Evolutionary conservation across 2,888 invertebrate species (phyloP).

Genomic region (Sinodicranocentrus sp.): DNA sequence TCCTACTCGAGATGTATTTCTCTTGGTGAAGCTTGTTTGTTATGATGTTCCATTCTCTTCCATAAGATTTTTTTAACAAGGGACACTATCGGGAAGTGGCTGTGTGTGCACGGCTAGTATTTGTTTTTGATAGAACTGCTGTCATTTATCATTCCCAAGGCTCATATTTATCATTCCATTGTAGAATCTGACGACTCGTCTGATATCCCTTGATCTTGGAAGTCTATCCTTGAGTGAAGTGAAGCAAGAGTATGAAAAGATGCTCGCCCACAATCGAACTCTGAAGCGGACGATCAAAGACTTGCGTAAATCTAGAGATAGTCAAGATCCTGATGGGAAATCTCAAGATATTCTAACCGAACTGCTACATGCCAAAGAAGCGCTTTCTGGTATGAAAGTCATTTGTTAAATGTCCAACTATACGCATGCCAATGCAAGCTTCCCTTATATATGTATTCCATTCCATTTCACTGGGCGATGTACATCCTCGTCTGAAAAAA

Average conservation of each 20-base stretch:
- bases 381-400: slow-evolving; percentile 81
- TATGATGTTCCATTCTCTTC: not conserved
- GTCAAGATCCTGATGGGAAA: slow-evolving; percentile 65
- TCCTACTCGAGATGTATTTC: too few species aligned
- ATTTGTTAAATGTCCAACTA: slow-evolving; percentile 23
- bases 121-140: slow-evolving; percentile 30
- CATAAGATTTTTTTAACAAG: not conserved
- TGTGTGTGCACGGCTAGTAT: not conserved
- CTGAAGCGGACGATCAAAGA: slow-evolving; percentile 78
- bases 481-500: not conserved
- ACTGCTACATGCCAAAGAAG: slow-evolving; percentile 88
- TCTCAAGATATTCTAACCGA: slow-evolving; percentile 84
- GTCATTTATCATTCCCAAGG: slow-evolving; percentile 52
- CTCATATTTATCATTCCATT: slow-evolving; percentile 42
- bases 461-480: not conserved
- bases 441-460: too few species aligned
- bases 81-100: too few species aligned
- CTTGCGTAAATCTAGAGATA: slow-evolving; percentile 86
- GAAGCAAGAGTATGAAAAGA: slow-evolving; percentile 76
- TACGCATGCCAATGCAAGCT: slow-evolving; percentile 1
- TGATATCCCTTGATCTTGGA: slow-evolving; percentile 70
- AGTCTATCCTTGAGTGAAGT: slow-evolving; percentile 71
- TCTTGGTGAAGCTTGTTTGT: too few species aligned
- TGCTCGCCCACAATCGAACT: slow-evolving; percentile 77
- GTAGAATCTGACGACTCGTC: slow-evolving; percentile 67